Evolutionary conservation across 1,140 invertebrate species (phyloP).

Genomic region (Triops cancriformis): DNA sequence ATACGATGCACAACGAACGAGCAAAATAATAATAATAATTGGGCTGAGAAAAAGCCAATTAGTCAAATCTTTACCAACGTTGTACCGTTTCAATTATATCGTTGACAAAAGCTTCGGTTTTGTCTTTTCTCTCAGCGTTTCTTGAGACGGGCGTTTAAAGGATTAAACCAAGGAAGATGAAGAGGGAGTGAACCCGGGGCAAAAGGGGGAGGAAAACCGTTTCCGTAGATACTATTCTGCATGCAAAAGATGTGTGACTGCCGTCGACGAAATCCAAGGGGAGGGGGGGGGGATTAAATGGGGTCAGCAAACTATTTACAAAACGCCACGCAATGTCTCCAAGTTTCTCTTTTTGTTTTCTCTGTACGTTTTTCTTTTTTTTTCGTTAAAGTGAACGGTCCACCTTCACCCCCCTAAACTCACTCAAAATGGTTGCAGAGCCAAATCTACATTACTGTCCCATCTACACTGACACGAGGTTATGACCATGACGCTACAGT

Average conservation of each 20-base stretch:
- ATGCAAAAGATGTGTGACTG: background rate
- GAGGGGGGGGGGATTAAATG: background rate
- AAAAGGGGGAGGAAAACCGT: background rate
- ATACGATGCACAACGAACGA: conserved; percentile 1
- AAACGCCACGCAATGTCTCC: background rate
- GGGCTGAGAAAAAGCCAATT: background rate
- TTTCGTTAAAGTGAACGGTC: background rate
- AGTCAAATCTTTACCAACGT: background rate
- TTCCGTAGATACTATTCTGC: background rate
- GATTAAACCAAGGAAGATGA: background rate
- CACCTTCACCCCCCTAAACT: background rate
- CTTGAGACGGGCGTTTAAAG: background rate
- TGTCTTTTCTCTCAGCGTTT: background rate
- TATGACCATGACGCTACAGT: conserved; percentile 10
- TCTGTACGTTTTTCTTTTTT: background rate
- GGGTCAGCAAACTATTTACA: background rate
- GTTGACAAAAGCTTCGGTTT: background rate
- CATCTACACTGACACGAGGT: conserved; percentile 5
- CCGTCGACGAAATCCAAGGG: background rate
- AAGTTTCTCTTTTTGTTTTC: background rate
- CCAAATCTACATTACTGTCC: conserved; percentile 2
- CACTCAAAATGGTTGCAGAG: background rate
- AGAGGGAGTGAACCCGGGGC: background rate
- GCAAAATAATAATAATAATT: background rate
- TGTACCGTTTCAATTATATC: background rate